Evolutionary conservation across 92 coral and sea anemone genomes (phyloP), one percentile per base, ranked within the genome.

Genomic region (Zoanthus gigantus): DNA sequence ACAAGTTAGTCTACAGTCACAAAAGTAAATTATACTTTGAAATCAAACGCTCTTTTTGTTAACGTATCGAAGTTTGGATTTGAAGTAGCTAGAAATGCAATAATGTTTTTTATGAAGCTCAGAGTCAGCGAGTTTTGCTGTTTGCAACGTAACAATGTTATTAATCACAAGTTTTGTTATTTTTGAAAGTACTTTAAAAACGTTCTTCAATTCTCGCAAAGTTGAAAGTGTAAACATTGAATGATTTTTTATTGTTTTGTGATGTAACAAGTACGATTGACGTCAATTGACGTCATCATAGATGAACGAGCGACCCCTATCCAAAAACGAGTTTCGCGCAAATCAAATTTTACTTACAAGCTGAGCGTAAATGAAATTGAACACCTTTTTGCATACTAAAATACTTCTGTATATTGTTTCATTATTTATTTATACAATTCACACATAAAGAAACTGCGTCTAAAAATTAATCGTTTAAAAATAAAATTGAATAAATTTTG

Each of bases 201-300:
- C 29, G 73, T 44, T 63, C 63, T 78, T 34, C 52, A 63, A 42
- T 54, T 78, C 71, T 58, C 60, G 47, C 74, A 47, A 58, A 31
- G 66, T 68, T 53, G 0, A 65, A 81, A 81, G 85, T 44, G 75
- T 65, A 81, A 81, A 66, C 85, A 65, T 12, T 66, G 85, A 44
- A 45, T 81, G 85, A 73, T 28, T 48, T 81, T 81, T 18, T 60
- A 63, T 68, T 18, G 74, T 65, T 81, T 23, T 8, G 85, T 66
- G 85, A 81, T 65, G 85, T 81, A 71, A 81, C 60, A 81, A 66
- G 75, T 46, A 82, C 87, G 90, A 86, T 92, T 92, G 94, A 92
- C 94, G 94, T 92, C 94, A 88, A 86, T 92, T 92, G 94, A 92
- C 94, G 94, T 92, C 92, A 88, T 84, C 61, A 15, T 72, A 68